Conservation (phyloP, 2,113 vertebrate genomes). For the Camelus bactrianus region DNA sequence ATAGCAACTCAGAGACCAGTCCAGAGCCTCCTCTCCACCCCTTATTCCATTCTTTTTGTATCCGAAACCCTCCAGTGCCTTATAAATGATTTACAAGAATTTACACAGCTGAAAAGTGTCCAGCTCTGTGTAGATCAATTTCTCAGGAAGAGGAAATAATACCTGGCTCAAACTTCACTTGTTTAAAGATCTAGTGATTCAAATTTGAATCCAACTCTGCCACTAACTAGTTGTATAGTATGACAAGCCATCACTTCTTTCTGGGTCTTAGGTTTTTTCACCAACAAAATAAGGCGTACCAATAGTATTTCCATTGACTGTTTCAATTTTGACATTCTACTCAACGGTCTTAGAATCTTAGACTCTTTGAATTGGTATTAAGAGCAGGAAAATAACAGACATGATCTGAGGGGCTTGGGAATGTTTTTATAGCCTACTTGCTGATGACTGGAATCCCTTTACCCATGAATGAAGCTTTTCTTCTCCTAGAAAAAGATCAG, state of each 20-base stretch:
- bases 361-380: background rate
- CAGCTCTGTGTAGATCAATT: background rate
- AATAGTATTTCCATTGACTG: background rate
- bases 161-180: background rate
- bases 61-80: background rate
- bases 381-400: background rate
- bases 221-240: background rate
- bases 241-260: background rate
- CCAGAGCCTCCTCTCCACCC: background rate
- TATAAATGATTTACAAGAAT: background rate
- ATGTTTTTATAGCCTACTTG: background rate
- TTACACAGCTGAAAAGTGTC: background rate
- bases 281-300: background rate
- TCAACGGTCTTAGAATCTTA: background rate
- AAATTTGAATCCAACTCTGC: background rate
- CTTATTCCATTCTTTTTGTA: background rate
- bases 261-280: background rate
- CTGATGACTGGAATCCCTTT: background rate
- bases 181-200: background rate
- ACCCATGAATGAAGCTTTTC: background rate
- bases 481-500: background rate
- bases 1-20: background rate
- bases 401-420: background rate
- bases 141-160: background rate
- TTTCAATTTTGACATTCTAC: slow-evolving; percentile 5